phyloP scores from a whole-genome alignment of 2,888 invertebrate species.

The Ametastegia equiseti region DNA sequence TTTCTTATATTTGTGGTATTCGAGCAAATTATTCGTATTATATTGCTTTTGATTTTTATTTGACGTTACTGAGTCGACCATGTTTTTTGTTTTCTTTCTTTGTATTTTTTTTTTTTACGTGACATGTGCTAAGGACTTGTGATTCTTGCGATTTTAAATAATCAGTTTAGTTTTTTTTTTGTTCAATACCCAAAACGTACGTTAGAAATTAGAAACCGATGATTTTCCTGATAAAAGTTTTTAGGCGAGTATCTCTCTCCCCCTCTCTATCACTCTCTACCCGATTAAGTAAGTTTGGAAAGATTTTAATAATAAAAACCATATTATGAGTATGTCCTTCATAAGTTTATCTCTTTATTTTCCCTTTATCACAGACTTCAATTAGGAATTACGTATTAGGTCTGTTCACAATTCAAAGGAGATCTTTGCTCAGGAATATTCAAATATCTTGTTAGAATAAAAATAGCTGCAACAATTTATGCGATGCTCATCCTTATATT shows the following conservation, averaged over 20 bases:
- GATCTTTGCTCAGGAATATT: no score
- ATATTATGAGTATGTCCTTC: slow-evolving; percentile 29
- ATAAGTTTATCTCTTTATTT: slow-evolving; percentile 50
- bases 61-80: slow-evolving; percentile 33
- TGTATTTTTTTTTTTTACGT: slow-evolving; percentile 8
- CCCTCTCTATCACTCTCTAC: no score
- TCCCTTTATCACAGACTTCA: slow-evolving; percentile 28
- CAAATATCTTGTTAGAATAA: no score
- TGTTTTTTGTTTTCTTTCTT: background rate
- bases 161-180: slow-evolving; percentile 39
- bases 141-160: slow-evolving; percentile 29
- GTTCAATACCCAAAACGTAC: slow-evolving; percentile 32
- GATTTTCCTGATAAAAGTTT: slow-evolving; percentile 16
- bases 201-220: slow-evolving; percentile 34
- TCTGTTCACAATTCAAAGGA: background rate
- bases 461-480: background rate
- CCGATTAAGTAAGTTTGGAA: slow-evolving; percentile 36
- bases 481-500: background rate
- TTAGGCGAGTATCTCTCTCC: slow-evolving; percentile 38
- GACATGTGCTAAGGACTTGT: slow-evolving; percentile 34
- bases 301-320: slow-evolving; percentile 54
- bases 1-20: slow-evolving; percentile 20
- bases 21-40: background rate
- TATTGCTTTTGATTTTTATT: slow-evolving; percentile 34
- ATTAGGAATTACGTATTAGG: background rate